phyloP scores from a whole-genome alignment of 2,113 vertebrate genomes.

The Elephas maximus region DNA sequence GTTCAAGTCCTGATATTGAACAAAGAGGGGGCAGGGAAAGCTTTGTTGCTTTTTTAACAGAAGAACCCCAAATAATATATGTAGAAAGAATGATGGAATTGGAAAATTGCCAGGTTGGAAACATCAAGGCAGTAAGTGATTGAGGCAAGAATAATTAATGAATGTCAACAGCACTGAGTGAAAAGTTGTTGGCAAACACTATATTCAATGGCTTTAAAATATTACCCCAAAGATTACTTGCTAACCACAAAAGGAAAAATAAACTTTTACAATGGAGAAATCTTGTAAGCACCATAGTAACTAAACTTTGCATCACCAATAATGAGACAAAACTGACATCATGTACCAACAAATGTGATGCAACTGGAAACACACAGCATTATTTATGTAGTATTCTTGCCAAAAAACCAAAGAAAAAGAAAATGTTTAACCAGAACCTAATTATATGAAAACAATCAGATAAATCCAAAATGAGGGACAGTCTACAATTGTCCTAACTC shows the following conservation, averaged over 20 bases:
- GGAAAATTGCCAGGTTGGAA: neutral
- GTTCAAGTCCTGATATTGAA: neutral
- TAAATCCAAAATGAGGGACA: neutral
- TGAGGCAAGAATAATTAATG: neutral
- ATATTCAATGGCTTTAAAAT: neutral
- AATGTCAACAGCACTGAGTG: neutral
- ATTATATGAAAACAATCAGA: neutral
- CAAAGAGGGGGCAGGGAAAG: neutral
- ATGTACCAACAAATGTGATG: neutral
- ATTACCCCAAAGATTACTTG: neutral
- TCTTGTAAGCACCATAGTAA: neutral
- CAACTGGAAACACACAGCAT: neutral
- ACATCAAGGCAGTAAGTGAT: neutral
- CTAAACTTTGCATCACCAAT: neutral
- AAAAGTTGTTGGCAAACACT: neutral
- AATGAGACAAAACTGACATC: constrained; percentile 23
- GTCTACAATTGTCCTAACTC: neutral
- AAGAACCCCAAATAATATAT: neutral
- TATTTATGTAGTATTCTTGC: neutral
- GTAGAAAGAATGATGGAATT: neutral
- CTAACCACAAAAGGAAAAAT: neutral
- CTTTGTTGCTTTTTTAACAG: neutral
- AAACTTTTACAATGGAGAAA: neutral
- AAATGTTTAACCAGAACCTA: constrained; percentile 1
- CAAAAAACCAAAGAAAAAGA: constrained; percentile 33